Evolutionary conservation across 2,888 invertebrate species (phyloP), one percentile per base, ranked within the genome.

Genomic region (Rhingia campestris): DNA sequence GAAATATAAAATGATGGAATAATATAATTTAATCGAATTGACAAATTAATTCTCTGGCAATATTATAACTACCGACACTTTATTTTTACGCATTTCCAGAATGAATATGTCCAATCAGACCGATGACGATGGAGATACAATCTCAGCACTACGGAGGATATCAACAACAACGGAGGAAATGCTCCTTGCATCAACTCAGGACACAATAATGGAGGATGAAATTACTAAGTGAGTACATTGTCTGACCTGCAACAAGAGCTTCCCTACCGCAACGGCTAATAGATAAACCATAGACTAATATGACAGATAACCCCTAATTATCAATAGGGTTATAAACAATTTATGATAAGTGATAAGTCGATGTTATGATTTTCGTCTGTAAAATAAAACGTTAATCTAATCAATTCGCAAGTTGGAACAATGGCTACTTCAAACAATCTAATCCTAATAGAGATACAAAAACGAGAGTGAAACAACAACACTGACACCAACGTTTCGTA

Each of bases 211-310:
- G 22, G 76, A 22, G 37, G 82, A 84, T 54, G 82, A 84, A 70
- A 84, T 84, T 1, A 77, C 67, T 14, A 67, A 79, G 82, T 79
- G 41, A 84, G 79, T 74, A 0, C 4, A 4, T 32, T n/a, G n/a
- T n/a, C n/a, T n/a, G n/a, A n/a, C n/a, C n/a, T n/a, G n/a, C n/a
- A n/a, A 22, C 22, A 32, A n/a, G 6, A 12, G 33, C 12, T 37
- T 22, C n/a, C 12, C 43, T 22, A 22, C 22, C 22, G 22, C 2
- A 2, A 2, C 1, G 22, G 22, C 22, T 2, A 22, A 22, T 22
- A 22, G 22, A 22, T 22, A 22, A 22, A 22, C 22, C 22, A 22
- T 22, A 22, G 22, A 2, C 22, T 22, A 22, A 1, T 22, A 22
- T 22, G 22, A 22, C 22, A 22, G 22, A 22, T 22, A 22, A 2